A percentile compares a stretch with the other conserved stretches of the same genome.
Conservation (phyloP, 1,140 invertebrate species). For the Euwallacea similis region DNA sequence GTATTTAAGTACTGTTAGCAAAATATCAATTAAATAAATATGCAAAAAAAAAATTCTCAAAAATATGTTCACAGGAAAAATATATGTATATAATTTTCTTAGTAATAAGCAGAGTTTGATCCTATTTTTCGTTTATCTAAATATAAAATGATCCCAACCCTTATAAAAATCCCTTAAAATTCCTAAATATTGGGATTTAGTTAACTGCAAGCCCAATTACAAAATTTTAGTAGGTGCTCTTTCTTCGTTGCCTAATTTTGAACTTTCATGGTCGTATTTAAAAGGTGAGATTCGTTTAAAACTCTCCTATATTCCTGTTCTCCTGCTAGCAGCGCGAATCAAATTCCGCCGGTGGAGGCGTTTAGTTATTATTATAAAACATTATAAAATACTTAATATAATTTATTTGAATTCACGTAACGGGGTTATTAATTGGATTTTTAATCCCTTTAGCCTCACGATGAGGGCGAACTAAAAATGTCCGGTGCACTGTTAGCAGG, state of each 20-base stretch:
- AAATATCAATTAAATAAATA: too few relatives aligned
- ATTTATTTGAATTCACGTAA: conserved; percentile 6
- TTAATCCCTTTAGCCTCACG: background rate
- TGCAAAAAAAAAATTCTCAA: too few relatives aligned
- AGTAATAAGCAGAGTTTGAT: too few relatives aligned
- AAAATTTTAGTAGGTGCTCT: too few relatives aligned
- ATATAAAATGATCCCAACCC: too few relatives aligned
- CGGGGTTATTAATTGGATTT: background rate
- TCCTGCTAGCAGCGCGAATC: conserved; percentile 12
- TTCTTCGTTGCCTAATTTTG: background rate
- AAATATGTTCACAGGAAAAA: too few relatives aligned
- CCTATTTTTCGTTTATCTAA: too few relatives aligned
- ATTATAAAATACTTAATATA: conserved; percentile 10
- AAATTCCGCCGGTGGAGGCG: conserved; percentile 30
- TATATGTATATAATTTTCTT: too few relatives aligned
- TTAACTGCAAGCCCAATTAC: too few relatives aligned
- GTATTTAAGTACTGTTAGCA: too few relatives aligned
- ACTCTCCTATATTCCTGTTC: conserved; percentile 6
- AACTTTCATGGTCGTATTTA: background rate
- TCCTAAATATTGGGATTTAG: too few relatives aligned
- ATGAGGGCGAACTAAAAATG: background rate
- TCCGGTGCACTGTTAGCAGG: background rate
- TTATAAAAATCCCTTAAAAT: too few relatives aligned
- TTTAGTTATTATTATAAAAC: conserved; percentile 11
- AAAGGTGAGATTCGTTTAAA: background rate